These are phyloP conservation scores for Pristionchus japonicus DNA, from an alignment of 2,888 invertebrate species.

Conservation along the genomic window DNA sequence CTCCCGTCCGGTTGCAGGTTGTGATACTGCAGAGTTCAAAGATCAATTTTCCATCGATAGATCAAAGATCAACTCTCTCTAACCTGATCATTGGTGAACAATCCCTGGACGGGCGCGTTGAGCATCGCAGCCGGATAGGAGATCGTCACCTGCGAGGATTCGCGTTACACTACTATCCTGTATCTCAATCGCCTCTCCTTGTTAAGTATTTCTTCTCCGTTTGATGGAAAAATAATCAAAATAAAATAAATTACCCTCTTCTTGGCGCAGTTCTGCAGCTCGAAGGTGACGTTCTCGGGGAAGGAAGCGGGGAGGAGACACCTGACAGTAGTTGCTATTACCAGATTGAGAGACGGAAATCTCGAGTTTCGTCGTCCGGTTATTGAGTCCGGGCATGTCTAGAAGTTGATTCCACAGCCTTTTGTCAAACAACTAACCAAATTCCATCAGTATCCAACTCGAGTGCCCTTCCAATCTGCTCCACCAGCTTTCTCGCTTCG, in stretches of 20 bases:
- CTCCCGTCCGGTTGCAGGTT: conserved; percentile 80
- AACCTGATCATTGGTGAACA: conserved; percentile 91
- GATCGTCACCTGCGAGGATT: conserved; percentile 82
- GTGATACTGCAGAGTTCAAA: conserved; percentile 83
- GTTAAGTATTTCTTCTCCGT: too few species aligned
- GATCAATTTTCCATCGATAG: too few species aligned
- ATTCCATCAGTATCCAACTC: conserved; percentile 94
- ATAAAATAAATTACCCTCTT: conserved; percentile 55
- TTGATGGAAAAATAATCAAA: too few species aligned
- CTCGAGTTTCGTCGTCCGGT: too few species aligned
- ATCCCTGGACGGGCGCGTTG: conserved; percentile 96
- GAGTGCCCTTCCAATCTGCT: conserved; percentile 86
- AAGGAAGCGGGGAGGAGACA: conserved; percentile 96
- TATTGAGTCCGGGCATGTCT: too few species aligned
- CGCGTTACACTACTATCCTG: not conserved
- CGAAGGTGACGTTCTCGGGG: conserved; percentile 93
- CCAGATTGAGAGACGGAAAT: too few species aligned
- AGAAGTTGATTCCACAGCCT: not conserved
- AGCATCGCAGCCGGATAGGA: conserved; percentile 97
- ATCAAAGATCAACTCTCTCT: not conserved
- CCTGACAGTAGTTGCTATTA: conserved; percentile 75
- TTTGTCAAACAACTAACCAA: not conserved
- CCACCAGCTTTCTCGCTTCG: conserved; percentile 89
- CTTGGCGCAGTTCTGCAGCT: conserved; percentile 81
- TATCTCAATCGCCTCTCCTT: not conserved